A percentile compares a stretch with the other conserved stretches of the same genome.
phyloP scores from a whole-genome alignment of 2,888 invertebrate genomes.

The Geophilus truncorum region DNA sequence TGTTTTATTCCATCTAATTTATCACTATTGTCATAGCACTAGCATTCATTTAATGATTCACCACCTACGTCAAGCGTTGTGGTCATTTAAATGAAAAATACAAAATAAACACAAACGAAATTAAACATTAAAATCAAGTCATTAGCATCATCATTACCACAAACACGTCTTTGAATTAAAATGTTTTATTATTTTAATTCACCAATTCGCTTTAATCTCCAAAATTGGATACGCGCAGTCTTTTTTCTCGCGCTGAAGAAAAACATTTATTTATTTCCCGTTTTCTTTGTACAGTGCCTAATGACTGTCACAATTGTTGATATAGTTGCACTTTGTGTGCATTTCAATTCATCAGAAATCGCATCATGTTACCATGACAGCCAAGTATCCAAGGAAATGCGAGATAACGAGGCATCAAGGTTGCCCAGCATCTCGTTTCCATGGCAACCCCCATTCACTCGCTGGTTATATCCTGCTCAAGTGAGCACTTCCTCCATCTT shows the following conservation, averaged over 20 bases:
- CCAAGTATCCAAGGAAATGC: background rate
- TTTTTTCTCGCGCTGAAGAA: background rate
- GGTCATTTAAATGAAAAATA: background rate
- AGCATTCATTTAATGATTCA: too few relatives aligned
- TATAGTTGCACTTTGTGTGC: constrained; percentile 2
- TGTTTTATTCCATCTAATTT: too few relatives aligned
- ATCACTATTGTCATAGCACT: too few relatives aligned
- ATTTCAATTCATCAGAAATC: constrained; percentile 7
- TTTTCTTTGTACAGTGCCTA: background rate
- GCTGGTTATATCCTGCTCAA: constrained; percentile 5
- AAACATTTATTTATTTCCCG: background rate
- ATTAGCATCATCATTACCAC: background rate
- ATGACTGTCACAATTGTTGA: background rate
- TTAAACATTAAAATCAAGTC: background rate
- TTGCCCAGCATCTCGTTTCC: constrained; percentile 12
- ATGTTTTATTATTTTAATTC: background rate
- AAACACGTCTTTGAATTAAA: background rate
- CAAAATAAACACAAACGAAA: background rate
- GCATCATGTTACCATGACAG: background rate
- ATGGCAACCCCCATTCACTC: constrained; percentile 8
- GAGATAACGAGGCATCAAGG: constrained; percentile 1
- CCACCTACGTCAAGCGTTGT: too few relatives aligned
- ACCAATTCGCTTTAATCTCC: background rate
- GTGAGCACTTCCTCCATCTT: constrained; percentile 4
- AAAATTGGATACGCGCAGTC: background rate